Percentiles rank a stretch among this genome's conserved stretches.
These are phyloP conservation scores for Acronicta psi DNA, from an alignment of 2,888 invertebrate genomes.

Conservation along the genomic window DNA sequence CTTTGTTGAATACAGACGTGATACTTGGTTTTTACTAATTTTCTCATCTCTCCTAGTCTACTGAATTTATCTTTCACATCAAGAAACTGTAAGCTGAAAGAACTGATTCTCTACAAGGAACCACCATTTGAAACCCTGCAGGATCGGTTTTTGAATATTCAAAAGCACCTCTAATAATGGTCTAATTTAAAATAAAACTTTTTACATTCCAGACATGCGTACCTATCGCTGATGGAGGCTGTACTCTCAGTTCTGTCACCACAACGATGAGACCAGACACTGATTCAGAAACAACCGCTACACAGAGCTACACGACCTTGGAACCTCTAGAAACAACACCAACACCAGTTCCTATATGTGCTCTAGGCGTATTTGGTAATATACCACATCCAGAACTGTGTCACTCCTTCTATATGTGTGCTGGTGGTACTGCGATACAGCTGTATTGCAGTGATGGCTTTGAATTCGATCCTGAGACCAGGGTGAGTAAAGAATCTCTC, in stretches of 20 bases:
- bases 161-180: too few species aligned
- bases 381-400: conserved; percentile 12
- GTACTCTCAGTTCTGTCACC: conserved; percentile 9
- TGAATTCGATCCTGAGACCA: conserved; percentile 58
- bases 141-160: too few species aligned
- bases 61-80: too few species aligned
- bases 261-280: neutral
- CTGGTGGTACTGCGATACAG: conserved; percentile 49
- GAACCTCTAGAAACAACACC: neutral
- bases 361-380: conserved; percentile 7
- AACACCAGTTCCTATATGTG: conserved; percentile 3
- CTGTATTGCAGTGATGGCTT: conserved; percentile 58
- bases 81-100: too few species aligned
- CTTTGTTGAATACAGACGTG: too few species aligned
- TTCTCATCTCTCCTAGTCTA: too few species aligned
- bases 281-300: conserved; percentile 4
- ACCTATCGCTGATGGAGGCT: conserved; percentile 28
- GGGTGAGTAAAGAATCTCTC: conserved; percentile 43
- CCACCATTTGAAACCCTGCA: too few species aligned
- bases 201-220: conserved; percentile 30
- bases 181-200: too few species aligned
- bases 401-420: conserved; percentile 52
- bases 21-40: too few species aligned
- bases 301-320: conserved; percentile 6
- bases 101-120: too few species aligned